Base-by-base conservation (phyloP, 2,797 vertebrate species). In the Rhadinocentrus ornatus region DNA sequence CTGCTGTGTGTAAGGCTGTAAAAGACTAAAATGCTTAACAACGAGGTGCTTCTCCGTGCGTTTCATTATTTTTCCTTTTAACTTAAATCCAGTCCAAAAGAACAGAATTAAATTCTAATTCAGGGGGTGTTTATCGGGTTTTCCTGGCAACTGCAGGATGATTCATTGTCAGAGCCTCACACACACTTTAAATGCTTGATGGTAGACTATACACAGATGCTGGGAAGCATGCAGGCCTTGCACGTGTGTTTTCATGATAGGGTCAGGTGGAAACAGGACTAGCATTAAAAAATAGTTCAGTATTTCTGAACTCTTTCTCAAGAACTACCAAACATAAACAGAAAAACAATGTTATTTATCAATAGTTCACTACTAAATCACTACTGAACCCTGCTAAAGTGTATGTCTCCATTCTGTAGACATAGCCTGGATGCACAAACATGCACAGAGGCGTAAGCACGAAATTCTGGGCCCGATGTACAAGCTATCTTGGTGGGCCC, bases 181-280 rank as follows among this genome's bases (percentile, higher is more conserved):
- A 63, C 52, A 37, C 8, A 34, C 20, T 58, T 63, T 73, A 41
- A 79, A 53, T 58, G 72, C 65, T 44, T 82, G 78, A 64, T 62
- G 27, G 58, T 73, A 82, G 84, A 85, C 82, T 82, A 84, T 69
- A 81, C 83, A 86, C 77, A 81, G 61, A 82, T 80, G 74, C 71
- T 71, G 26, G 55, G 66, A 58, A 60, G 73, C 46, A 50, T 53
- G 57, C 8, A 0, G 18, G 24, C 55, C 4, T 13, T 44, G 5
- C 3, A 62, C 12, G 20, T 26, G 65, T 53, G 55, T 70, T 68
- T 32, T 31, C 34, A 18, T 71, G 37, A 68, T 39, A 16, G 24
- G 20, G 18, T 48, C 44, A n/a, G 44, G 44, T 9, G 9, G 20
- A 20, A 24, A 7, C 4, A 3, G n/a, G 22, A n/a, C 12, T 15